Evolutionary conservation across 2,113 vertebrate species (phyloP).

Genomic region (Plecturocebus donacophilus): DNA sequence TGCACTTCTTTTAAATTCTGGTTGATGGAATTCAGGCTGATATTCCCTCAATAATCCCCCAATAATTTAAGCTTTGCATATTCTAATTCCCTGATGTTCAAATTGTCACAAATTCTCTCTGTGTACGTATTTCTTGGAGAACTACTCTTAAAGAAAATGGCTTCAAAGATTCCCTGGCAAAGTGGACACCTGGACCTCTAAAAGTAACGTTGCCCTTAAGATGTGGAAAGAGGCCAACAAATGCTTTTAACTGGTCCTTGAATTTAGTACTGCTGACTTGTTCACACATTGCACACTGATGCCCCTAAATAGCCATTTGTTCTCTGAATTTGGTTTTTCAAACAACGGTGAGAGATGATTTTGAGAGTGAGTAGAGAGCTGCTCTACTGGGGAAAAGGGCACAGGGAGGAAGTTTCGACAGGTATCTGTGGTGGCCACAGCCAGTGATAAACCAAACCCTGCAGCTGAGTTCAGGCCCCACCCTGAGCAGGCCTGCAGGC

Average conservation of each 20-base stretch:
- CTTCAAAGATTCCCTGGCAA: not conserved
- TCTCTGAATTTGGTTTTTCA: not conserved
- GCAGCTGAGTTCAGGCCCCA: not conserved
- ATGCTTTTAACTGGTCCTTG: constrained; percentile 7
- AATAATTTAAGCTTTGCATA: not conserved
- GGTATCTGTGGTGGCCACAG: not conserved
- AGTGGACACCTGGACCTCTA: not conserved
- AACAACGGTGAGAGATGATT: not conserved
- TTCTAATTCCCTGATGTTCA: not conserved
- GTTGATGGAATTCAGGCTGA: not conserved
- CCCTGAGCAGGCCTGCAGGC: not conserved
- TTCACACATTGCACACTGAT: not conserved
- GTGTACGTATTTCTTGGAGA: not conserved
- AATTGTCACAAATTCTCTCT: not conserved
- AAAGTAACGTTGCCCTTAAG: not conserved
- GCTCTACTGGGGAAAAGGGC: not conserved
- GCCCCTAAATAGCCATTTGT: not conserved
- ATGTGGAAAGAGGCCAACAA: not conserved
- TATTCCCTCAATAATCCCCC: not conserved
- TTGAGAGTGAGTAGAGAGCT: not conserved
- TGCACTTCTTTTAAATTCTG: constrained; percentile 16
- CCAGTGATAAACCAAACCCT: not conserved
- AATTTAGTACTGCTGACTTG: not conserved
- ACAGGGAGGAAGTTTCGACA: fast-evolving
- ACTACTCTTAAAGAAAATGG: not conserved